Conservation (phyloP, 2,797 vertebrate species). For the Vultur gryphus region DNA sequence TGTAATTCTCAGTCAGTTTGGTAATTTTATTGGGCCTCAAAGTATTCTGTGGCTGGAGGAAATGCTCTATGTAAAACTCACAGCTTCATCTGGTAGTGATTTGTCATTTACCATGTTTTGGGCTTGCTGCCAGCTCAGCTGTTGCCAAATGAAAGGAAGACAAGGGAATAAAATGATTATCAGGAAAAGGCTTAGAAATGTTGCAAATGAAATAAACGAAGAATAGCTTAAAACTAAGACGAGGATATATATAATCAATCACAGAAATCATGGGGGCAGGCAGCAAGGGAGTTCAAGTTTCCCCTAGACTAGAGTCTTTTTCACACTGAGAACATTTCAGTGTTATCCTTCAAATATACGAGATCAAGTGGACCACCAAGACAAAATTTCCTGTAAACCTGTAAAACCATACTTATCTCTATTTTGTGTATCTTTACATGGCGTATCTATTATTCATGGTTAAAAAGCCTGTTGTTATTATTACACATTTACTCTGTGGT, state of each 20-base stretch:
- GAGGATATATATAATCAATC: conserved; percentile 13
- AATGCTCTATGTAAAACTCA: conserved; percentile 66
- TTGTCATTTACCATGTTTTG: conserved; percentile 78
- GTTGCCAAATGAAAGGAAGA: conserved; percentile 74
- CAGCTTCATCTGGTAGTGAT: conserved; percentile 84
- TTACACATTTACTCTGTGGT: not conserved
- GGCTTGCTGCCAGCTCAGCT: conserved; percentile 75
- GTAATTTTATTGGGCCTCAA: conserved; percentile 67
- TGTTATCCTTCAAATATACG: not conserved
- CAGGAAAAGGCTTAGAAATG: conserved; percentile 65
- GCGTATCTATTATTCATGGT: not conserved
- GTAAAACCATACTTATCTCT: not conserved
- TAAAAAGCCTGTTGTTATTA: not conserved
- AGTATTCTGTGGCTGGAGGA: conserved; percentile 69
- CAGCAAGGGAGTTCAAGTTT: conserved; percentile 1
- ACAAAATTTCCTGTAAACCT: not conserved
- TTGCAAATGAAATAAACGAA: conserved; percentile 66
- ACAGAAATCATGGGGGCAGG: not conserved
- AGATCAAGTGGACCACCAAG: conserved; percentile 42
- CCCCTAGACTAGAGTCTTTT: not conserved
- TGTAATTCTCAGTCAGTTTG: conserved; percentile 58
- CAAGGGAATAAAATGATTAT: conserved; percentile 75
- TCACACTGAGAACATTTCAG: not conserved
- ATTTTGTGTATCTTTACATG: not conserved
- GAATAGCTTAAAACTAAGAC: conserved; percentile 59